Evolutionary conservation across 2,888 invertebrate genomes (phyloP).

Genomic region (Melanchra persicariae): DNA sequence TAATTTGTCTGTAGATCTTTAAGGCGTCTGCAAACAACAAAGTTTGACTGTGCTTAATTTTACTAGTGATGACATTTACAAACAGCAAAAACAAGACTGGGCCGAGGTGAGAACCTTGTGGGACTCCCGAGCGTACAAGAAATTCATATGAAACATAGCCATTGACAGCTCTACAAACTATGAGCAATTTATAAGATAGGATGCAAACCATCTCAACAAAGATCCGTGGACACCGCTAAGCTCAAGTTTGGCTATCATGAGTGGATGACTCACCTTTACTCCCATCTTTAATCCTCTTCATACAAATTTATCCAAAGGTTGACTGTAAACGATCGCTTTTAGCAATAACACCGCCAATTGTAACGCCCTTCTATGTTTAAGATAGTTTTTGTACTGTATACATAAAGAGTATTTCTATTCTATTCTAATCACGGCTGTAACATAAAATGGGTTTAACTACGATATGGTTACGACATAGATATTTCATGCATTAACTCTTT

Average conservation of each 20-base stretch:
- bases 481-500: too few species aligned
- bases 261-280: not conserved
- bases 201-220: not conserved
- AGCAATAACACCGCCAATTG: too few species aligned
- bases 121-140: not conserved
- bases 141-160: not conserved
- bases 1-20: not conserved
- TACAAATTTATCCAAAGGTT: too few species aligned
- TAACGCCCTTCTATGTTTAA: too few species aligned
- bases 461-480: too few species aligned
- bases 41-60: not conserved
- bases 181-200: not conserved
- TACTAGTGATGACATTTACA: not conserved
- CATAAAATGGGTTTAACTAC: too few species aligned
- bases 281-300: too few species aligned
- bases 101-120: not conserved
- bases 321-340: too few species aligned
- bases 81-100: too few species aligned
- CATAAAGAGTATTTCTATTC: too few species aligned
- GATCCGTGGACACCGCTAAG: not conserved
- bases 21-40: not conserved
- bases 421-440: too few species aligned
- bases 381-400: too few species aligned
- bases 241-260: not conserved
- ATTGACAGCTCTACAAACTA: not conserved